phyloP scores from a whole-genome alignment of 2,113 vertebrate genomes.

The Dipodomys merriami region DNA sequence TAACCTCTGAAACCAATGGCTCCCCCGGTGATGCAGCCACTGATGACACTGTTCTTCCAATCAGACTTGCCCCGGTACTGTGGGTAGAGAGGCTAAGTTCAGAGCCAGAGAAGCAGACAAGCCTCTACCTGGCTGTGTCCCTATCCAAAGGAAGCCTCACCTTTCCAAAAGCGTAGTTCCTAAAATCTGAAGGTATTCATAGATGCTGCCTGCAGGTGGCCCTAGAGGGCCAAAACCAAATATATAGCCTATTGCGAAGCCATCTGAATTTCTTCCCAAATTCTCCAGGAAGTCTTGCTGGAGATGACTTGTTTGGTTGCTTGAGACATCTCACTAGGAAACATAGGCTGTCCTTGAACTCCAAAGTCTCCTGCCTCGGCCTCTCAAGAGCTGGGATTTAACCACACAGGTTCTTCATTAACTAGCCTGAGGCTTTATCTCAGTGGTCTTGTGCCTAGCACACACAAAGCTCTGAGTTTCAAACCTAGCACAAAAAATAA shows the following conservation, averaged over 20 bases:
- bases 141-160: constrained; percentile 36
- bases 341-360: no score
- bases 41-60: constrained; percentile 98
- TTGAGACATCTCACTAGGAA: no score
- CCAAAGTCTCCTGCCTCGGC: no score
- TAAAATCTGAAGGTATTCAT: constrained; percentile 13
- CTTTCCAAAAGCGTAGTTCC: constrained; percentile 6
- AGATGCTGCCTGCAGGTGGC: constrained; percentile 19
- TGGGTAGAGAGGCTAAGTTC: constrained; percentile 26
- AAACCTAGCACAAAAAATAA: not conserved
- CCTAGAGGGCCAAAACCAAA: not conserved
- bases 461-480: not conserved
- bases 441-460: not conserved
- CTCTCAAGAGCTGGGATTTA: no score
- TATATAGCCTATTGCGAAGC: not conserved
- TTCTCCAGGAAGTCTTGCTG: not conserved
- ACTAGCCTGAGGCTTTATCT: not conserved
- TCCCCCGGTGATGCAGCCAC: constrained; percentile 97
- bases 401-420: not conserved
- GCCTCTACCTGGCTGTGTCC: constrained; percentile 22
- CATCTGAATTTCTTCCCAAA: not conserved
- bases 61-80: constrained; percentile 97
- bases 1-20: constrained; percentile 96
- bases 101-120: constrained; percentile 54
- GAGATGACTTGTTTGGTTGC: no score